Evolutionary conservation across 2,113 vertebrate species (phyloP), one percentile per base, ranked within the genome.

Genomic region (Vulpes ferrilata): DNA sequence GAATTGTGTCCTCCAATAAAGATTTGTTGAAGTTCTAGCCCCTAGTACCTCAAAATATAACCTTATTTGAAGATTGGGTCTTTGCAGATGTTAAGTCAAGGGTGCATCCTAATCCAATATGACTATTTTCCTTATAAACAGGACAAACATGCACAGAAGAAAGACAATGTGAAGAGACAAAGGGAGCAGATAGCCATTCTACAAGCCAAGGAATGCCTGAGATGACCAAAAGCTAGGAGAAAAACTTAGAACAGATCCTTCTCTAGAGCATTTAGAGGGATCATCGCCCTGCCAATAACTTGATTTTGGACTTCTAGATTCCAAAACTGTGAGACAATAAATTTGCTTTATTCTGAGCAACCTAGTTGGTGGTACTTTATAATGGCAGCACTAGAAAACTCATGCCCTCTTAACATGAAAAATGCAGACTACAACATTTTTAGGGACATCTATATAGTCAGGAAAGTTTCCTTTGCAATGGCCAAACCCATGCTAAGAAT

Each of bases 21-120:
- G 35, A 62, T 30, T 32, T 7, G 25, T 79, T 60, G 16, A 90
- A 79, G 11, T 78, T 12, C 17, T 88, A 88, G 88, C 5, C 30
- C 17, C n/a, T 9, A 43, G n/a, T 76, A 64, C 59, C 43, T 79
- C 38, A 79, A 22, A 79, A 91, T 73, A 65, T 90, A 51, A 60
- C 11, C 22, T 79, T 62, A 69, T 79, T 95, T 95, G 51, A 73
- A 86, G 85, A 86, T 91, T 69, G 32, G 62, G 23, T 79, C 23
- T 55, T 91, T 48, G 22, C 2, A 57, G 7, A 11, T 69, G 23
- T 69, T 51, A 27, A 91, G 23, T 69, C 79, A 84, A 55, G 6
- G 19, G 73, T 85, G 22, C 23, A 35, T n/a, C 35, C 16, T 82
- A 60, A 85, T 79, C 8, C 71, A 69, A 69, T 13, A 69, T 69